Evolutionary conservation across 2,888 invertebrate genomes (phyloP).

Genomic region (Agrypnus murinus): DNA sequence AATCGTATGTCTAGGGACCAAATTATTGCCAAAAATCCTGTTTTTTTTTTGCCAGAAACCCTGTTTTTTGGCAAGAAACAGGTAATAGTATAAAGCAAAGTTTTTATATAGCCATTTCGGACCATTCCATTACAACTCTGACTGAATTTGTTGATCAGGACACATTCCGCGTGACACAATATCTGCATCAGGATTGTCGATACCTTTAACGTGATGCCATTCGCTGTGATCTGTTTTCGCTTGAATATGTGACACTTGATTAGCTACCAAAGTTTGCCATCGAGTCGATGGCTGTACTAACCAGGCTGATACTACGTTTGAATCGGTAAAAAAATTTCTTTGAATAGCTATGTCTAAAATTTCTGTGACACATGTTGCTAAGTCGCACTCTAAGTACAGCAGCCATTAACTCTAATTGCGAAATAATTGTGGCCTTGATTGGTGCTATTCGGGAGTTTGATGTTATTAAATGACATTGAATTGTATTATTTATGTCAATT

Average conservation of each 20-base stretch:
- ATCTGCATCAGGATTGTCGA: conserved; percentile 59
- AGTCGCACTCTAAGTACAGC: no score
- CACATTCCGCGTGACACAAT: conserved; percentile 53
- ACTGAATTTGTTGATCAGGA: conserved; percentile 34
- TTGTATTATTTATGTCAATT: not conserved
- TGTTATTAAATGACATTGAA: conserved; percentile 39
- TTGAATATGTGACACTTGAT: conserved; percentile 57
- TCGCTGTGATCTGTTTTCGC: conserved; percentile 31
- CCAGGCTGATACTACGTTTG: conserved; percentile 58
- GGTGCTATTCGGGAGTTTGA: conserved; percentile 54
- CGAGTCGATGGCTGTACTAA: conserved; percentile 43
- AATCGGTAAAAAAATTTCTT: conserved; percentile 56
- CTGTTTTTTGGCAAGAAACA: no score
- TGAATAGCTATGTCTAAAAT: conserved; percentile 40
- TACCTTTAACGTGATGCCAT: conserved; percentile 56
- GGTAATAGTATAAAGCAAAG: not conserved
- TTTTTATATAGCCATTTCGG: conserved; percentile 16
- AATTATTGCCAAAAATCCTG: no score
- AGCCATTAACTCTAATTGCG: conserved; percentile 47
- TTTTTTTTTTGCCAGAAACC: not conserved
- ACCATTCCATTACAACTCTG: conserved; percentile 53
- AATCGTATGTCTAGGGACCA: no score
- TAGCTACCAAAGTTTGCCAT: conserved; percentile 60
- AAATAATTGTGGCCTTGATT: conserved; percentile 46
- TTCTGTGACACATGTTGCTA: not conserved